Percentiles rank a stretch among this genome's conserved stretches.
phyloP scores from a whole-genome alignment of 1,140 invertebrate genomes.

The Melitaea cinxia region DNA sequence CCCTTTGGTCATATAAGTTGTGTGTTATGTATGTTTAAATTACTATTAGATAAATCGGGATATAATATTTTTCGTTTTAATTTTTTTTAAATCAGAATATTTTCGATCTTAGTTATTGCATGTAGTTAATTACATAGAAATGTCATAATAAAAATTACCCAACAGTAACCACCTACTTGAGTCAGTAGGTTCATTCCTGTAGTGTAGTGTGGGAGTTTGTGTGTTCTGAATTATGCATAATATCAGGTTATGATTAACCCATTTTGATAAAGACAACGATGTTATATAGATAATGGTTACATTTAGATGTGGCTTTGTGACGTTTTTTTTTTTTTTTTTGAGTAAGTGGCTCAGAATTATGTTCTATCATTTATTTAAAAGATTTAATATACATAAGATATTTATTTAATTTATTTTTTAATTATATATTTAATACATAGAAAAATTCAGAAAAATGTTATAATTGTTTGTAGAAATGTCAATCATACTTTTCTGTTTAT shows the following conservation, averaged over 20 bases:
- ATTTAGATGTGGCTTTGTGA: not conserved
- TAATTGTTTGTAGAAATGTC: too few species aligned
- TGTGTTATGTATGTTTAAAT: too few species aligned
- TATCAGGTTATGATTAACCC: not conserved
- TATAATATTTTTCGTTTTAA: too few species aligned
- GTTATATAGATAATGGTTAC: not conserved
- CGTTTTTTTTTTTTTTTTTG: too few species aligned
- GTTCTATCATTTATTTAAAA: not conserved
- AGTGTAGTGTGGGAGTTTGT: not conserved
- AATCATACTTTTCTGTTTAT: not conserved
- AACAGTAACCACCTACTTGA: not conserved
- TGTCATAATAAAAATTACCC: not conserved
- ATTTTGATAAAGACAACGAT: not conserved
- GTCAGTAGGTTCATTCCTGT: constrained; percentile 3
- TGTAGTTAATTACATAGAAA: not conserved
- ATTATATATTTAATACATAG: too few species aligned
- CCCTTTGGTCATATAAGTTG: too few species aligned
- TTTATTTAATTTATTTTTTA: too few species aligned
- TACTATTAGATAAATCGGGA: too few species aligned
- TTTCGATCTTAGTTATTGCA: too few species aligned
- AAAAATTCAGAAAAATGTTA: too few species aligned
- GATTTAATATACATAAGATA: too few species aligned
- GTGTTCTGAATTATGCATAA: not conserved
- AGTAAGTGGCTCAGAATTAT: not conserved
- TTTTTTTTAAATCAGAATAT: too few species aligned